Base-by-base conservation (phyloP, 2,888 invertebrate genomes). In the Ptilodon capucinus region DNA sequence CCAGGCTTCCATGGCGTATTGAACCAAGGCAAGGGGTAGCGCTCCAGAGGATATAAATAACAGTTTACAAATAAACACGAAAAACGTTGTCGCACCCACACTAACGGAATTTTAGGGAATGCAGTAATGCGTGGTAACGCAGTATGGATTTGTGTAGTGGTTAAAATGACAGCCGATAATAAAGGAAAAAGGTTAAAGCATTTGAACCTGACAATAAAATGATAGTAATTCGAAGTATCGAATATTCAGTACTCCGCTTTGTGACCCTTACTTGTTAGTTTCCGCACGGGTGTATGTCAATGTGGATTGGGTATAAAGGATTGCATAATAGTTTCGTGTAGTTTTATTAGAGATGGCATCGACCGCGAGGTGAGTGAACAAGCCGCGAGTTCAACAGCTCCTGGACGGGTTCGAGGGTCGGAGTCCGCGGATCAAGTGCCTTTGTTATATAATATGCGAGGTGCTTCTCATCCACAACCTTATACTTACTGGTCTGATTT, bases 331-430 rank as follows among this genome's bases (percentile, higher is more conserved):
- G 50, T 45, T 28, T 34, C 18, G 18, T 44, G 67, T 67, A 54
- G 66, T 69, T 65, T 66, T 52, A 66, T 66, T 62, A 41, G 52
- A 56, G 58, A 73, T 61, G 74, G 57, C 79, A 71, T 67, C 69
- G 77, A 79, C 75, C 76, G 76, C 71, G 75, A 75, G 84, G 78
- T 83, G 73, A 77, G 67, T 76, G 77, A 69, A 78, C 77, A 71
- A 66, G 57, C 51, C 51, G 55, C 56, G 66, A 69, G 79, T 84
- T 84, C 79, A 82, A 76, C 70, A 65, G 67, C 76, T 68, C 66
- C 60, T 64, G 61, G 76, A 71, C 72, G 72, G 50, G 75, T 73
- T 74, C 77, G 68, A 72, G 78, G 87, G 85, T 86, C 81, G 73
- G 58, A 79, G 81, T 68, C 72, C 80, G 68, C 58, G 48, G 51